Conservation (phyloP, 2,797 vertebrate genomes). For the Enteromius argenteus region DNA sequence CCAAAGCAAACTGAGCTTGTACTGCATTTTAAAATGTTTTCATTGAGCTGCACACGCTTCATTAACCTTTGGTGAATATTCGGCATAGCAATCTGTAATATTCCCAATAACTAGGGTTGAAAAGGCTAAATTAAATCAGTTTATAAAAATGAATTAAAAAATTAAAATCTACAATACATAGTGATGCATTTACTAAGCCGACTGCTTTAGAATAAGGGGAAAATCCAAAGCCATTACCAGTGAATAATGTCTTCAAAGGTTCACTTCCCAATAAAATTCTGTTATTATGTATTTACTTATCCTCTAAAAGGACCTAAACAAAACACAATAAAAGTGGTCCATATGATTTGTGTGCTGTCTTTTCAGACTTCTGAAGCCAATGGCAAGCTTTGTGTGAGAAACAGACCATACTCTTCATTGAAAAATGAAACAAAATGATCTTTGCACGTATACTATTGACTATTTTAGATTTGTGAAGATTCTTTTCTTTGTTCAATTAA, state of each 20-base stretch:
- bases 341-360: neutral
- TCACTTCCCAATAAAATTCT: neutral
- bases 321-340: neutral
- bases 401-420: neutral
- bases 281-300: neutral
- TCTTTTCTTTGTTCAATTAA: neutral
- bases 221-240: neutral
- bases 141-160: neutral
- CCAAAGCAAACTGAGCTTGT: neutral
- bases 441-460: too few species aligned
- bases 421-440: neutral
- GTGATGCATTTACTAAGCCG: neutral
- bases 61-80: constrained; percentile 16
- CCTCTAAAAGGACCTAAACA: neutral
- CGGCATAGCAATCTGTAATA: neutral
- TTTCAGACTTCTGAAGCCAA: neutral
- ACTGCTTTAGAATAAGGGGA: neutral
- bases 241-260: neutral
- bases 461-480: neutral
- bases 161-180: neutral
- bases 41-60: neutral
- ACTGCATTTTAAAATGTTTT: constrained; percentile 8
- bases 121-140: neutral
- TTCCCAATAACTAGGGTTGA: neutral
- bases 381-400: neutral